These are phyloP conservation scores for Forpus xanthops DNA, from an alignment of 2,797 vertebrate genomes.

Conservation along the genomic window DNA sequence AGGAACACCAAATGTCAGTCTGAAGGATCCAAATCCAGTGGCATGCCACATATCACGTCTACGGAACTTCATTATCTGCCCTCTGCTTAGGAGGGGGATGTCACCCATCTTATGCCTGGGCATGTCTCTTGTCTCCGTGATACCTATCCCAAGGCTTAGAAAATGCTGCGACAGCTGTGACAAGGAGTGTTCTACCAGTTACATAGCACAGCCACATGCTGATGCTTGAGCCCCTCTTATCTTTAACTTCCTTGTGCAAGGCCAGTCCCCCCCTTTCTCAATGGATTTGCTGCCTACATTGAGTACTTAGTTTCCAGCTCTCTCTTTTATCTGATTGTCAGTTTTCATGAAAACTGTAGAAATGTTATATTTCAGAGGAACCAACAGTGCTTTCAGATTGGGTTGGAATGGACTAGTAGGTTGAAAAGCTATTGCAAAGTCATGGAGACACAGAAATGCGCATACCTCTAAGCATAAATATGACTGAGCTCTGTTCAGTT, in stretches of 20 bases:
- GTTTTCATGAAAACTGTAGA: not conserved
- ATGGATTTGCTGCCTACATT: not conserved
- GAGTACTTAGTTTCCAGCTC: not conserved
- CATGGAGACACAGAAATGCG: not conserved
- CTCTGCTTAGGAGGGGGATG: not conserved
- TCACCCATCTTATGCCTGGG: not conserved
- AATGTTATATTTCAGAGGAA: not conserved
- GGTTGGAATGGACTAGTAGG: not conserved
- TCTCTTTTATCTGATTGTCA: not conserved
- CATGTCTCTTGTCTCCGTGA: not conserved
- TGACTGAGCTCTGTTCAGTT: not conserved
- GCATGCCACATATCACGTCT: not conserved
- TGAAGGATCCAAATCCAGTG: not conserved
- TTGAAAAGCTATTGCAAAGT: conserved; percentile 2
- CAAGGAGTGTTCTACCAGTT: not conserved
- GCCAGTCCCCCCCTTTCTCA: not conserved
- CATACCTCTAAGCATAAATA: not conserved
- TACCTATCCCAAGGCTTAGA: not conserved
- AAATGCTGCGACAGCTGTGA: not conserved
- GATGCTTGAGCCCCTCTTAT: not conserved
- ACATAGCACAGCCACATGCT: not conserved
- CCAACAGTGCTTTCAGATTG: not conserved
- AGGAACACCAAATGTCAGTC: not conserved
- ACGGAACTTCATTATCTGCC: not conserved
- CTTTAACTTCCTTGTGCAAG: not conserved